Evolutionary conservation across 2,888 invertebrate genomes (phyloP), one percentile per base, ranked within the genome.

Genomic region (Thymelicus lineola): DNA sequence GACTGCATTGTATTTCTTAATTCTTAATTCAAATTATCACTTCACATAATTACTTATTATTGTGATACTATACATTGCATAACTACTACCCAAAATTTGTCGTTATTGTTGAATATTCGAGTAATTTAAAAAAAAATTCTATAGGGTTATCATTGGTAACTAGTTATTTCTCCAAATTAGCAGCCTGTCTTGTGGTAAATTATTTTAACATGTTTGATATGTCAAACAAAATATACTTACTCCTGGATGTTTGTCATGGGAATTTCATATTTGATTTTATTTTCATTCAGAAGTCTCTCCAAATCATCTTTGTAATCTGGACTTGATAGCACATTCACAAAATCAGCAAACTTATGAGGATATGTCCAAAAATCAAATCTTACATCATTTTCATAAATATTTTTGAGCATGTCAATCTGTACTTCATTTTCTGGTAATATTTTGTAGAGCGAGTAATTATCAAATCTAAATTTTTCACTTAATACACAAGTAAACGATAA

Each of bases 371-470:
- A 95, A 85, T 88, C 94, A 76, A 76, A 94, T 75, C 77, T 90
- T 74, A 72, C 79, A 78, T 82, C 92, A 42, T 80, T 76, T 74
- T 84, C 76, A 75, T 94, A 89, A 50, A 95, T 77, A 9, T 90
- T 78, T 79, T 89, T 88, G 7, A 96, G 85, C 15, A 91, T 72
- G 50, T 85, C 81, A 36, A 95, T 80, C 42, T 96, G 94, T 0
- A 88, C 81, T 0, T 79, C 75, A 74, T 86, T 94, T 71, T 86
- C 82, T 0, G 96, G 95, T 0, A 85, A 80, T 7, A 95, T 83
- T 81, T 95, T 93, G 76, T 94, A 96, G 6, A 96, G 89, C 15
- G 86, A 80, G 74, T 90, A 88, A 71, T 91, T 90, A 64, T 91
- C 89, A 64, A 83, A 91, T 38, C 86, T 77, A 71, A 87, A 80